Evolutionary conservation across 2,113 vertebrate species (phyloP).

Genomic region (Pachycephala philippinensis): DNA sequence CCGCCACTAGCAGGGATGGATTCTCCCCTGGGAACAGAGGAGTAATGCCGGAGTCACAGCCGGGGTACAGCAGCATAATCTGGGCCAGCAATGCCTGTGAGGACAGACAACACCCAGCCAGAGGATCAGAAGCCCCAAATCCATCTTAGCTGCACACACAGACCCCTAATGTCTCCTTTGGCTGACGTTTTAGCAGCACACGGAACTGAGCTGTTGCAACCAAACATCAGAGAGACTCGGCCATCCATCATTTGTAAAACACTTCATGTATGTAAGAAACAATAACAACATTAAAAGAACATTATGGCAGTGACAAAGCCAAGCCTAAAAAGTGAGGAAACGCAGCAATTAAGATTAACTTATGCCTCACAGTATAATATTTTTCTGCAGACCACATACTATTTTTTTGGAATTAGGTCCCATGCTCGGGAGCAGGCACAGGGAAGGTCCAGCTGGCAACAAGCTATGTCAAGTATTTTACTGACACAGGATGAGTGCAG

Average conservation of each 20-base stretch:
- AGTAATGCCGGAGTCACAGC: not conserved
- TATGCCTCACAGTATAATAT: not conserved
- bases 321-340: slow-evolving; percentile 28
- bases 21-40: not conserved
- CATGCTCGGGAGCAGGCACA: not conserved
- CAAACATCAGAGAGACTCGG: slow-evolving; percentile 17
- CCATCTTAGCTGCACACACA: not conserved
- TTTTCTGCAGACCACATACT: not conserved
- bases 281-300: slow-evolving; percentile 46
- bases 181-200: not conserved
- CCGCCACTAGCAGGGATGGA: not conserved
- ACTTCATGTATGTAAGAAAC: not conserved
- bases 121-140: not conserved
- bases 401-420: slow-evolving; percentile 45
- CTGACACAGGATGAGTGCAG: not conserved
- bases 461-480: not conserved
- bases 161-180: not conserved
- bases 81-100: not conserved
- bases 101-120: not conserved
- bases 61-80: not conserved
- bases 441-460: not conserved
- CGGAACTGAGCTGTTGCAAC: not conserved
- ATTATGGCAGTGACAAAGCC: slow-evolving; percentile 26
- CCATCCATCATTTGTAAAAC: slow-evolving; percentile 14
- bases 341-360: slow-evolving; percentile 7